phyloP scores from a whole-genome alignment of 2,888 invertebrate species.

The Chamaedrilus cognettii region DNA sequence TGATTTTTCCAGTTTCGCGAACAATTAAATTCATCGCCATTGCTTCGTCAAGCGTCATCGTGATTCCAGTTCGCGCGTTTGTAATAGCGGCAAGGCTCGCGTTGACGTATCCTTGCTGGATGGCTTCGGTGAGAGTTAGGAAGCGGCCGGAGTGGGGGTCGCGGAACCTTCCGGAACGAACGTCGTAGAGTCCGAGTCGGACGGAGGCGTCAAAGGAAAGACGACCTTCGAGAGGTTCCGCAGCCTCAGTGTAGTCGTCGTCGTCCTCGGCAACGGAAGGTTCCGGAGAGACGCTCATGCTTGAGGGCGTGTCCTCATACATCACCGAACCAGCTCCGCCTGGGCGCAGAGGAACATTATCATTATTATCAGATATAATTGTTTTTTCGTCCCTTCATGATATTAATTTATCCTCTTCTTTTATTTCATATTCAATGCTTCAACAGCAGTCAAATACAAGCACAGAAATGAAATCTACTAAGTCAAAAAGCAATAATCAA shows the following conservation, averaged over 20 bases:
- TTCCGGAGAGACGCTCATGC: background rate
- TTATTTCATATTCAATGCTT: too few species aligned
- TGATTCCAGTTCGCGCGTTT: constrained; percentile 66
- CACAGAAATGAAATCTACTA: too few species aligned
- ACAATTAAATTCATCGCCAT: constrained; percentile 63
- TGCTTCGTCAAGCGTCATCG: constrained; percentile 80
- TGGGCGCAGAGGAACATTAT: too few species aligned
- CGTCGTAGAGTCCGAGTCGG: constrained; percentile 44
- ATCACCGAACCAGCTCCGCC: constrained; percentile 19
- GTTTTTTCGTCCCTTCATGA: too few species aligned
- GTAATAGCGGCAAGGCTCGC: constrained; percentile 23
- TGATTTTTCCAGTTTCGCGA: constrained; percentile 35
- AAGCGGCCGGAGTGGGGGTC: constrained; percentile 33
- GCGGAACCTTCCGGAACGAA: constrained; percentile 31
- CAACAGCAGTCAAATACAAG: too few species aligned
- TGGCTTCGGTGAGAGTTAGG: constrained; percentile 72
- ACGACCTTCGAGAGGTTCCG: constrained; percentile 16
- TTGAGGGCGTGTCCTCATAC: constrained; percentile 19
- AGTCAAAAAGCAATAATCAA: too few species aligned
- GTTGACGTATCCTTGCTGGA: constrained; percentile 54
- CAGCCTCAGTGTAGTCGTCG: too few species aligned
- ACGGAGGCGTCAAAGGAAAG: constrained; percentile 38
- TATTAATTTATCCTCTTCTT: too few species aligned
- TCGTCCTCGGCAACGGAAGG: background rate
- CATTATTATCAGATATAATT: too few species aligned